Percentiles rank a stretch among this genome's conserved stretches.
Conservation (phyloP, 2,888 invertebrate species). For the Lasioglossum oenotherae region DNA sequence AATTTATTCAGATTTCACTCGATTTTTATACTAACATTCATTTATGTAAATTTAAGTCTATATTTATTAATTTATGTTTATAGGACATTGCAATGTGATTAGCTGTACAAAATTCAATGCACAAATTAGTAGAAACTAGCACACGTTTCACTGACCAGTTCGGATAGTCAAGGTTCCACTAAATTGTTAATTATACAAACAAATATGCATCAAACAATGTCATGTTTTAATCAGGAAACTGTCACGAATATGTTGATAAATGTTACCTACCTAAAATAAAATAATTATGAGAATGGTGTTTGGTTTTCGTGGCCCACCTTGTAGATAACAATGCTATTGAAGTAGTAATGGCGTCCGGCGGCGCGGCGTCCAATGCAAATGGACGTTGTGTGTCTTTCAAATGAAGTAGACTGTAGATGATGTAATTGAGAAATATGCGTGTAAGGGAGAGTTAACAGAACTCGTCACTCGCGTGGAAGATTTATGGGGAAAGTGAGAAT, state of each 20-base stretch:
- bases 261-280: neutral
- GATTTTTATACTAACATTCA: too few relatives aligned
- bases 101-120: too few relatives aligned
- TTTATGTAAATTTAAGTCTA: too few relatives aligned
- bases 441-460: neutral
- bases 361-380: neutral
- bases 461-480: neutral
- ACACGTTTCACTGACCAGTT: neutral
- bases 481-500: neutral
- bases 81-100: neutral
- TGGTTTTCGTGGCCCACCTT: neutral
- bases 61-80: neutral
- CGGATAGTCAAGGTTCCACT: neutral
- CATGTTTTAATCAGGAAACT: neutral
- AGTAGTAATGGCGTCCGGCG: neutral
- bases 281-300: neutral
- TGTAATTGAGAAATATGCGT: conserved; percentile 13
- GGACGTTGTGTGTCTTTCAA: neutral
- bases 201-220: neutral
- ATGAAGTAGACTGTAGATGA: neutral
- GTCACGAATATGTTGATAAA: neutral
- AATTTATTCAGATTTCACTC: too few relatives aligned
- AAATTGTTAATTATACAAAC: neutral
- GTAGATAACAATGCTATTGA: neutral
- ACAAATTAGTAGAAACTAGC: too few relatives aligned